Conservation (phyloP, 2,113 vertebrate genomes). For the Chaetodon auriga region DNA sequence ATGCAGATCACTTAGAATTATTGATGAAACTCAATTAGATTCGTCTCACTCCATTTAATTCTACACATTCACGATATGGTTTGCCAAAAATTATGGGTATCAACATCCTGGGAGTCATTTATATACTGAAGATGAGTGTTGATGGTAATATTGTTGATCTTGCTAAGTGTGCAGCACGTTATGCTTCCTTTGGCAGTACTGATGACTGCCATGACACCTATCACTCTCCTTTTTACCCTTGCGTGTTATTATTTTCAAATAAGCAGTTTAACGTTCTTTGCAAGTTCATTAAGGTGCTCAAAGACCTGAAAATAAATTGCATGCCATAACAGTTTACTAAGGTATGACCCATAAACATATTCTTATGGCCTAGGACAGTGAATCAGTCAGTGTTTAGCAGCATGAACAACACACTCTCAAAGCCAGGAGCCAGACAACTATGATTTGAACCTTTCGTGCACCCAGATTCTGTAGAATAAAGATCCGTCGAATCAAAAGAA, state of each 20-base stretch:
- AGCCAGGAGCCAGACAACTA: not conserved
- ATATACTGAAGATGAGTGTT: conserved; percentile 43
- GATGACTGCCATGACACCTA: conserved; percentile 58
- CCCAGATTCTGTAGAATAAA: not conserved
- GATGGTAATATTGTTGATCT: conserved; percentile 66
- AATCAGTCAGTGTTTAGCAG: conserved; percentile 12
- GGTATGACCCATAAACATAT: conserved; percentile 42
- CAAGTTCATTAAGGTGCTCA: conserved; percentile 56
- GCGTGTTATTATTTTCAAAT: conserved; percentile 52
- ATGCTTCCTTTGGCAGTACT: conserved; percentile 53
- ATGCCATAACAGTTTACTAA: conserved; percentile 6
- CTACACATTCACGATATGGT: conserved; percentile 61
- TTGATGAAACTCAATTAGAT: conserved; percentile 76
- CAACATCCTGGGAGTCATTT: conserved; percentile 68
- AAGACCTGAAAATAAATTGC: conserved; percentile 50
- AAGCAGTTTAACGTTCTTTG: conserved; percentile 43
- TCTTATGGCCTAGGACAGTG: not conserved
- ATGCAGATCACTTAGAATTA: conserved; percentile 69
- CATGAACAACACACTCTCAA: not conserved
- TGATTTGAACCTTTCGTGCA: not conserved
- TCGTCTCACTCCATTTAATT: conserved; percentile 71
- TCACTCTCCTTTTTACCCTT: conserved; percentile 29
- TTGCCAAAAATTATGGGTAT: conserved; percentile 62
- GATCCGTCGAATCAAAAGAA: not conserved
- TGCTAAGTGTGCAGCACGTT: conserved; percentile 58